These are phyloP conservation scores for Nestor notabilis DNA, from an alignment of 2,113 vertebrate species.

Conservation along the genomic window DNA sequence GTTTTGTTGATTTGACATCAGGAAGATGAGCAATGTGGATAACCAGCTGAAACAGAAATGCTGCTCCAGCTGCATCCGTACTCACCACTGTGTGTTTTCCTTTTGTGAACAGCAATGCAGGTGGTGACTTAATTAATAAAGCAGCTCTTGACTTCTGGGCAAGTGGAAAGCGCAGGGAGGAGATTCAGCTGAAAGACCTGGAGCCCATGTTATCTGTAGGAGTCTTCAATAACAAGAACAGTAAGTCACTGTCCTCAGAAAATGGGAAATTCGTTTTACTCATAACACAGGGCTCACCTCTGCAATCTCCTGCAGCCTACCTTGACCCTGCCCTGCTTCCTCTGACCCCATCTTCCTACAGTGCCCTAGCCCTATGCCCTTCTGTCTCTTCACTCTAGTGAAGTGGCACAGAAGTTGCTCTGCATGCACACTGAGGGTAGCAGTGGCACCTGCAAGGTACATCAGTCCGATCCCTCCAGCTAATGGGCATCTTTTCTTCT, in stretches of 20 bases:
- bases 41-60: neutral
- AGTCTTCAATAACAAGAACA: conserved; percentile 91
- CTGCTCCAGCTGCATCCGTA: neutral
- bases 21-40: neutral
- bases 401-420: neutral
- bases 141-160: conserved; percentile 87
- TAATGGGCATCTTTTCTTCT: neutral
- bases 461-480: neutral
- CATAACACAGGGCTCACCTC: neutral
- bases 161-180: conserved; percentile 79
- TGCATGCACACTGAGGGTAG: neutral
- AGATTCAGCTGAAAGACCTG: conserved; percentile 87
- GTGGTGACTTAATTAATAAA: conserved; percentile 86
- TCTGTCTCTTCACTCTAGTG: neutral
- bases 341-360: neutral
- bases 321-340: neutral
- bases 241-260: conserved; percentile 75
- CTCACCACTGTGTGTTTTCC: neutral
- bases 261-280: neutral
- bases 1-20: neutral
- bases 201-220: conserved; percentile 80
- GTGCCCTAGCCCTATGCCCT: neutral
- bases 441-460: too few relatives aligned
- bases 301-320: neutral
- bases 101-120: conserved; percentile 83